These are phyloP conservation scores for Acanthurus lineatus DNA, from an alignment of 2,797 vertebrate genomes.

Conservation along the genomic window DNA sequence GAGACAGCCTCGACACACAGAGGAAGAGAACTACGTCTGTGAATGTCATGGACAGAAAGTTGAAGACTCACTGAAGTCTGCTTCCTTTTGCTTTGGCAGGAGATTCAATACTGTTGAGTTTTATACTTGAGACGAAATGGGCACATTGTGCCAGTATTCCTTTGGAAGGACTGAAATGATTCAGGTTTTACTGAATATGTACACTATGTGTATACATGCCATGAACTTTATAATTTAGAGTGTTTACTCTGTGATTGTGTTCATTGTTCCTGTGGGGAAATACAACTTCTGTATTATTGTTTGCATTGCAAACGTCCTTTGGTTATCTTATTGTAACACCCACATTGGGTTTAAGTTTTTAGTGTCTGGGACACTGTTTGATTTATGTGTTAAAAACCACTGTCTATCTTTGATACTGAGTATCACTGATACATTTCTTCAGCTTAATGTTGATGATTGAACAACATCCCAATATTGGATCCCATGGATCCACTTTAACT, in stretches of 20 bases:
- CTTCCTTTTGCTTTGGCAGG: conserved; percentile 53
- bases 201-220: conserved; percentile 50
- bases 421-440: conserved; percentile 63
- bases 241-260: conserved; percentile 24
- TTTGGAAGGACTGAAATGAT: conserved; percentile 60
- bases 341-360: conserved; percentile 62
- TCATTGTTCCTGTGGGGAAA: conserved; percentile 44
- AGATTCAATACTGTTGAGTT: conserved; percentile 37
- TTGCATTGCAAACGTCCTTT: conserved; percentile 58
- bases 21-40: conserved; percentile 71
- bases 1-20: conserved; percentile 14
- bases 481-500: conserved; percentile 71
- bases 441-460: conserved; percentile 58
- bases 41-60: conserved; percentile 76
- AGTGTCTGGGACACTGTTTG: conserved; percentile 62
- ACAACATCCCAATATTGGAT: conserved; percentile 63
- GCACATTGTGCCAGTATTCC: conserved; percentile 54
- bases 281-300: conserved; percentile 23
- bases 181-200: conserved; percentile 69
- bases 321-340: conserved; percentile 37
- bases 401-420: conserved; percentile 63
- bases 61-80: conserved; percentile 66
- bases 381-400: conserved; percentile 36
- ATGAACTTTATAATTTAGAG: conserved; percentile 25
- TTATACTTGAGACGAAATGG: conserved; percentile 31